Evolutionary conservation across 2,888 invertebrate genomes (phyloP), one percentile per base, ranked within the genome.

Genomic region (Subacronicta megacephala): DNA sequence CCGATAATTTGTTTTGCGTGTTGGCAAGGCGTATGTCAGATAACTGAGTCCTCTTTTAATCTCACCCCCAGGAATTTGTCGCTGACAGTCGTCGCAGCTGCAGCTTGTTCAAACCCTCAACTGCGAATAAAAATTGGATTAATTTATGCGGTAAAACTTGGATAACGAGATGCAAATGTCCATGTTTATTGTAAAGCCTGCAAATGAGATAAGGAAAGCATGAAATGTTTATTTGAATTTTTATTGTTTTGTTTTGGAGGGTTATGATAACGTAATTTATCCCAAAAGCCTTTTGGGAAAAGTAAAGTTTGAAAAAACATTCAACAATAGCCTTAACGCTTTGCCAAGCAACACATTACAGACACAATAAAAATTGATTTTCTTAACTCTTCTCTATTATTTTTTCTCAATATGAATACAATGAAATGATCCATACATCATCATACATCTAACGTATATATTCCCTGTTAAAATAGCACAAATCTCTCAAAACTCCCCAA

Each of bases 81-180:
- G 77, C 55, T 80, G 82, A 81, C 84, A 81, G 71, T 75, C 69
- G 74, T 65, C 73, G 53, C 83, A 78, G 73, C 83, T 84, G 83
- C 68, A 66, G 46, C 45, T 49, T 31, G 62, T 62, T 53, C 61
- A 69, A 47, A 64, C 62, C 65, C 67, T 66, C 67, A 61, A 59
- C 68, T 43, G 56, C 60, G 70, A 71, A 77, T 75, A 80, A 82
- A 83, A 81, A 81, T 77, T 63, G 75, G 83, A 82, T 81, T 83
- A 82, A 81, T 82, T 81, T 77, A 65, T 74, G 62, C 61, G 59
- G 46, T 49, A 67, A 66, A 73, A 61, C 70, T 74, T 52, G 47
- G 53, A 35, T 70, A 75, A 73, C 62, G 61, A 70, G 43, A 76
- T 75, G 73, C 73, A 75, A 70, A 75, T 59, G 61, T 50, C 49